Evolutionary conservation across 1,140 invertebrate genomes (phyloP), one percentile per base, ranked within the genome.

Genomic region (Drosophila trapezifrons): DNA sequence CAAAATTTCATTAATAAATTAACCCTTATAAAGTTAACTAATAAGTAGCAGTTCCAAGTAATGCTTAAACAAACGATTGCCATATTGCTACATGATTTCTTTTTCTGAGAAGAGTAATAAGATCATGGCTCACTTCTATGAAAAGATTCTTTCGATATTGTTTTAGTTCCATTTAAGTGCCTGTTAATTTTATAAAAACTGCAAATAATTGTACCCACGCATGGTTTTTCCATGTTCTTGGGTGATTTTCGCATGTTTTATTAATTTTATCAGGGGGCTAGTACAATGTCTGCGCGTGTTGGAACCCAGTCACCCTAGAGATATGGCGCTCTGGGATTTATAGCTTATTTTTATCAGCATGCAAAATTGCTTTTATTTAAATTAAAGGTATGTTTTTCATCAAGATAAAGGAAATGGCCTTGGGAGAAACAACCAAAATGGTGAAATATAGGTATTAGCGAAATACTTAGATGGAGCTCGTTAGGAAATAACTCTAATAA

Each of bases 221-320:
- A 15, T 1, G 20, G 15, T 4, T 35, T 49, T 3, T 22, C 22
- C 22, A 22, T 2, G 9, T 63, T 0, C 10, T 8, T 15, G n/a
- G 3, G 5, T 25, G 3, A 3, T 25, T 62, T 59, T 27, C 18
- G 4, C 10, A 20, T 27, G 17, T 35, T 56, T 57, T 54, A 42
- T 59, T 2, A 32, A 20, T 58, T 45, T 58, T 59, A 43, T 58
- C 38, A 64, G 37, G 29, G 17, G 12, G 4, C 32, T 38, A 15
- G 10, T 25, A 43, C 17, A 63, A 27, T 37, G 42, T 62, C 22
- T 27, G 58, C 63, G 63, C 63, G 58, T 63, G 57, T 62, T 64
- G 13, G 25, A 1, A 29, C 42, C 40, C 12, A 18, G 0, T 18
- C 13, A 25, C 18, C 22, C 35, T 29, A 29, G 20, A 45, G 29